Conservation (phyloP, 2,888 invertebrate genomes). For the Rotaria sp. region DNA sequence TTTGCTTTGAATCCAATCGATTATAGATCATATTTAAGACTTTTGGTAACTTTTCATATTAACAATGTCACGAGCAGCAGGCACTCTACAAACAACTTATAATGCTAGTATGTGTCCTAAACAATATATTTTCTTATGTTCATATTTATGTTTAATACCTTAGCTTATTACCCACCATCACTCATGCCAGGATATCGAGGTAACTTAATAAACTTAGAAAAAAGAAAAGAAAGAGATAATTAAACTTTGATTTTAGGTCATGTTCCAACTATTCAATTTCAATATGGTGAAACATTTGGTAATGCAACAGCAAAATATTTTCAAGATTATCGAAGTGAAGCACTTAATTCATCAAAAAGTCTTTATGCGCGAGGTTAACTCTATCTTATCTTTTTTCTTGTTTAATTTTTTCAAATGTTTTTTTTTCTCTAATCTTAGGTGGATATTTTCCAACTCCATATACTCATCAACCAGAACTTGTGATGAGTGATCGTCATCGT, state of each 20-base stretch:
- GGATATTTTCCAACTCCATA: slow-evolving; percentile 54
- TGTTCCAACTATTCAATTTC: slow-evolving; percentile 55
- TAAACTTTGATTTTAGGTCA: slow-evolving; percentile 51
- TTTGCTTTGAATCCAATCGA: too few relatives aligned
- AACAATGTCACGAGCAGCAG: slow-evolving; percentile 53
- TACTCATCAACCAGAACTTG: slow-evolving; percentile 54
- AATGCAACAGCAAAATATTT: slow-evolving; percentile 55
- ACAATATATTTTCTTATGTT: neutral
- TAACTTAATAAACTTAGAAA: neutral
- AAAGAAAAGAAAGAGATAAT: neutral
- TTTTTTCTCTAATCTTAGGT: slow-evolving; percentile 43
- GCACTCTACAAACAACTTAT: slow-evolving; percentile 54
- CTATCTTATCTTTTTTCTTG: too few relatives aligned
- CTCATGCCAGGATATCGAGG: slow-evolving; percentile 33
- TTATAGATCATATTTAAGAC: too few relatives aligned
- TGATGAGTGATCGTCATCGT: slow-evolving; percentile 51
- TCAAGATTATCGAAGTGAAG: slow-evolving; percentile 53
- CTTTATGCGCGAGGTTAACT: slow-evolving; percentile 45
- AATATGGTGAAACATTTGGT: slow-evolving; percentile 56
- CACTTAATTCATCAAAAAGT: slow-evolving; percentile 50
- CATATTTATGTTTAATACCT: neutral
- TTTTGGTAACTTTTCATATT: too few relatives aligned
- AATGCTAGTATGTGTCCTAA: slow-evolving; percentile 50
- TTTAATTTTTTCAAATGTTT: neutral
- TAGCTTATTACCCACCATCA: slow-evolving; percentile 32